Conservation (phyloP, 2,888 invertebrate species). For the Muschampia plurimacula region DNA sequence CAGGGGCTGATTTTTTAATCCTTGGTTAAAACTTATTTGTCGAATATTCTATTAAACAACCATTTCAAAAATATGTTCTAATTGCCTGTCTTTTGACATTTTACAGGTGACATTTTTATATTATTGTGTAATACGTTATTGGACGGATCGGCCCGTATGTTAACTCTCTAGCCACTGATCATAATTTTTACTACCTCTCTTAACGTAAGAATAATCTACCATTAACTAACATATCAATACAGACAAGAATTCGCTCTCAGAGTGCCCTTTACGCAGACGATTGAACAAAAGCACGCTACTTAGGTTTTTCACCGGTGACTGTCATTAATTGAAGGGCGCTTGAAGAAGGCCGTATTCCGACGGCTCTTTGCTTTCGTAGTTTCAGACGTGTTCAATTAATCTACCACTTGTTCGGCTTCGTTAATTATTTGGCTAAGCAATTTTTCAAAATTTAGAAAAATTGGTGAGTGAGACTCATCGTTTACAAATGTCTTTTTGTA, state of each 20-base stretch:
- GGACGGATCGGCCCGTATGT: too few species aligned
- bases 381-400: conserved; percentile 3
- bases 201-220: too few species aligned
- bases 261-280: background rate
- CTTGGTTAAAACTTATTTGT: too few species aligned
- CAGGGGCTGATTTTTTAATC: too few species aligned
- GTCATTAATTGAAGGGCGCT: conserved; percentile 24
- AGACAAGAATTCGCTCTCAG: background rate
- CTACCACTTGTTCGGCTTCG: background rate
- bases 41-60: too few species aligned
- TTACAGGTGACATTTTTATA: too few species aligned
- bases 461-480: background rate
- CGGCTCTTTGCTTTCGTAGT: conserved; percentile 11
- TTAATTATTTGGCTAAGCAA: background rate
- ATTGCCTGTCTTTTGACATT: too few species aligned
- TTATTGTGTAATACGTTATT: too few species aligned
- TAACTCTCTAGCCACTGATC: too few species aligned
- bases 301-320: conserved; percentile 11
- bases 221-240: background rate
- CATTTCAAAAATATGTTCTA: too few species aligned
- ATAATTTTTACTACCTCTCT: too few species aligned
- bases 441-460: background rate
- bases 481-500: background rate
- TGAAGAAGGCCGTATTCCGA: conserved; percentile 16
- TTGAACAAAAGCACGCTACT: background rate